A percentile compares a stretch with the other conserved stretches of the same genome.
Conservation (phyloP, 2,888 invertebrate genomes). For the Portevinia maculata region DNA sequence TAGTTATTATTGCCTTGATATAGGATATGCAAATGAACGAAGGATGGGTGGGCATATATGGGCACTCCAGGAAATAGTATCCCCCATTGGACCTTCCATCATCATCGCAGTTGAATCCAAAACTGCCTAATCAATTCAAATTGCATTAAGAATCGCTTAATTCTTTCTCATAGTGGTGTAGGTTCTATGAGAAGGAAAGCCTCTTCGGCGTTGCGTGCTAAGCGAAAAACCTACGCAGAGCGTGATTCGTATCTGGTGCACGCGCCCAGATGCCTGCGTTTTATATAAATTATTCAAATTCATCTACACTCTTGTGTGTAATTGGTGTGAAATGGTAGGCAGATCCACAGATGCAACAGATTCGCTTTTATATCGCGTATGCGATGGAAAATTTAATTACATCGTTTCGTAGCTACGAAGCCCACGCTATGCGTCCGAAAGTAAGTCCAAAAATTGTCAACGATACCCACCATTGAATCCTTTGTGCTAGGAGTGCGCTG, state of each 20-base stretch:
- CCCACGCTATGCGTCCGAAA: constrained; percentile 65
- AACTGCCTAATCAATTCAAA: constrained; percentile 70
- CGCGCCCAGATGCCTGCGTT: constrained; percentile 46
- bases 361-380: constrained; percentile 25
- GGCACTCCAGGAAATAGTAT: constrained; percentile 59
- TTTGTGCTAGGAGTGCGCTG: constrained; percentile 34
- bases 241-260: constrained; percentile 55
- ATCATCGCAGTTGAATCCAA: constrained; percentile 28
- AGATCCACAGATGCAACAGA: constrained; percentile 48
- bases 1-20: constrained; percentile 71
- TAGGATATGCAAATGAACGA: constrained; percentile 68
- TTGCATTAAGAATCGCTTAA: constrained; percentile 72
- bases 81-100: constrained; percentile 18
- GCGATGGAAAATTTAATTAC: constrained; percentile 67
- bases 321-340: constrained; percentile 59
- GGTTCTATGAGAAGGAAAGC: constrained; percentile 8
- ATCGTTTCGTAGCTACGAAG: constrained; percentile 40
- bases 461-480: constrained; percentile 40
- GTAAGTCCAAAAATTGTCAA: constrained; percentile 45
- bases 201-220: constrained; percentile 49
- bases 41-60: constrained; percentile 64
- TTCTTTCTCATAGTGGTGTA: constrained; percentile 43
- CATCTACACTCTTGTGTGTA: constrained; percentile 42
- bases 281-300: constrained; percentile 70
- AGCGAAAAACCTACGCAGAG: constrained; percentile 62